A percentile compares a stretch with the other conserved stretches of the same genome.
phyloP scores from a whole-genome alignment of 2,888 invertebrate species.

The Oscheius sp. region DNA sequence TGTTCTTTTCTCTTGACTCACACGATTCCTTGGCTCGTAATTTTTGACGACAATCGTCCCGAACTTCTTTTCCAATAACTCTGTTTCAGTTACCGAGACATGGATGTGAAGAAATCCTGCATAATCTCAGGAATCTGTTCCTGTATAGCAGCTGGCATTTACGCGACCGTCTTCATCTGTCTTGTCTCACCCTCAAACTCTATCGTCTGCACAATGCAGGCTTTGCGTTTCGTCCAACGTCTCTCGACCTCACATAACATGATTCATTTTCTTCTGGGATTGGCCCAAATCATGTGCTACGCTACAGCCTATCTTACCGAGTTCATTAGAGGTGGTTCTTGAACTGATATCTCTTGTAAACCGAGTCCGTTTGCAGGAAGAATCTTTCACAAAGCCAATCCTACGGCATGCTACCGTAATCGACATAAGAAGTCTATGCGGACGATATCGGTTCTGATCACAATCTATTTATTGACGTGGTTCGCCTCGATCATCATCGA shows the following conservation, averaged over 20 bases:
- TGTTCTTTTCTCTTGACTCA: no score
- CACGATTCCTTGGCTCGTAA: no score
- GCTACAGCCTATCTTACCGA: slow-evolving; percentile 5
- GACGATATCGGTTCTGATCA: slow-evolving; percentile 36
- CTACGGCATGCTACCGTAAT: slow-evolving; percentile 36
- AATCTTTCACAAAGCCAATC: slow-evolving; percentile 28
- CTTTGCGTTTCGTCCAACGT: not conserved
- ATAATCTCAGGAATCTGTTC: not conserved
- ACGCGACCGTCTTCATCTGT: slow-evolving; percentile 3
- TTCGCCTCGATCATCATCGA: slow-evolving; percentile 30
- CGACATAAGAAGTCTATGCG: slow-evolving; percentile 32
- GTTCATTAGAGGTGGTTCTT: slow-evolving; percentile 23
- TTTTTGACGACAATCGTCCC: no score
- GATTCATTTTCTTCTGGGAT: slow-evolving; percentile 21
- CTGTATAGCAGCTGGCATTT: slow-evolving; percentile 1
- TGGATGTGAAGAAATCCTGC: slow-evolving; percentile 13
- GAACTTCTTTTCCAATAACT: not conserved
- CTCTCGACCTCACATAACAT: slow-evolving; percentile 20
- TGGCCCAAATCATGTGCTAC: slow-evolving; percentile 27
- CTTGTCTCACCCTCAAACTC: slow-evolving; percentile 2
- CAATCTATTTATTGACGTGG: slow-evolving; percentile 35
- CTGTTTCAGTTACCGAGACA: slow-evolving; percentile 29
- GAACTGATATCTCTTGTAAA: not conserved
- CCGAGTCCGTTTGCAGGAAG: slow-evolving; percentile 8
- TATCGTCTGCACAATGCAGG: slow-evolving; percentile 17